Conservation (phyloP, 1,140 invertebrate genomes). For the Ceratitis capitata region DNA sequence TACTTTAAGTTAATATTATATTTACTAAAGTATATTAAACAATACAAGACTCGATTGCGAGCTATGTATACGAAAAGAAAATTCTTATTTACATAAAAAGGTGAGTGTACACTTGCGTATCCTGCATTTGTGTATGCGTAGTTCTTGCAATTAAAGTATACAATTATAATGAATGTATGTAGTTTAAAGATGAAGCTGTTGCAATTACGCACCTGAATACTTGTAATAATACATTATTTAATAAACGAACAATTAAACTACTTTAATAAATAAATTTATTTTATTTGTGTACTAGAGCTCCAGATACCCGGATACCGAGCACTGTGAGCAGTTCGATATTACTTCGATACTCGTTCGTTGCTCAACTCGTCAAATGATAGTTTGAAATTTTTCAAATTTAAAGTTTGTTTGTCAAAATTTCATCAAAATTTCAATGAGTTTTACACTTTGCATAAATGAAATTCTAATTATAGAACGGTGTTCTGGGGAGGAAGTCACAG, state of each 20-base stretch:
- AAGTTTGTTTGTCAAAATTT: no score
- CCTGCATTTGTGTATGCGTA: neutral
- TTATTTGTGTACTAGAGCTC: no score
- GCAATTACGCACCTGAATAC: neutral
- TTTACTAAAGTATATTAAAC: neutral
- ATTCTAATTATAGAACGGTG: no score
- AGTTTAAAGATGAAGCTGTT: neutral
- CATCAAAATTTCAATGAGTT: no score
- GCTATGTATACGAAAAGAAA: neutral
- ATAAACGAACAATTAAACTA: neutral
- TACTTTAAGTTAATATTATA: neutral
- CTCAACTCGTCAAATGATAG: no score
- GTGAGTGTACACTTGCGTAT: neutral
- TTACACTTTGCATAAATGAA: no score
- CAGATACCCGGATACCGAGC: no score
- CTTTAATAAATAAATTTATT: no score
- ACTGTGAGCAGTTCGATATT: no score
- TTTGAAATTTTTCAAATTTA: no score
- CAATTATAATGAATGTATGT: conserved; percentile 2
- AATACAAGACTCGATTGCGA: neutral
- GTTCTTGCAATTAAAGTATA: neutral
- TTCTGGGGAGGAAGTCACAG: no score
- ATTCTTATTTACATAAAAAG: neutral
- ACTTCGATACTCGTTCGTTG: no score
- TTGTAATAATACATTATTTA: neutral